Base-by-base conservation (phyloP, 2,888 invertebrate species). In the Dryocosmus kuriphilus region DNA sequence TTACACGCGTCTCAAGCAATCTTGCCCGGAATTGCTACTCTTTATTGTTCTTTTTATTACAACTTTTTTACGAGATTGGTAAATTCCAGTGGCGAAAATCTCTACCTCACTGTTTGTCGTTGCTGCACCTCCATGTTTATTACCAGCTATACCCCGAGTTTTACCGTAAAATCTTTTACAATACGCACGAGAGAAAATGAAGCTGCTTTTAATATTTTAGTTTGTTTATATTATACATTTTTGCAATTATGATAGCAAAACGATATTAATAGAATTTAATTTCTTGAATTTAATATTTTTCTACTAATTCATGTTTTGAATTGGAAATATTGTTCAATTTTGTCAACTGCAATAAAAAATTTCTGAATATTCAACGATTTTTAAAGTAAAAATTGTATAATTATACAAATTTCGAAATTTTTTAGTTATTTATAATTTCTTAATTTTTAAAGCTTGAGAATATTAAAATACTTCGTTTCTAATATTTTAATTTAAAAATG, bases 1-100 rank as follows among this genome's bases (percentile, higher is more conserved):
- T 83, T 81, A 79, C 79, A 78, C 78, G 77, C 80, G 80, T 82
- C 83, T 63, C 80, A 80, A 83, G 81, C 80, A 82, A 80, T 82
- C 77, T 77, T 75, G 71, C 71, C 74, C 57, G 79, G 76, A 81
- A 83, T 81, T 80, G 81, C 80, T 78, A 78, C 79, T 76, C 79
- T 84, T 82, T 81, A 84, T 79, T 81, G 78, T 80, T 82, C 77
- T 79, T 77, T 83, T 83, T 82, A 85, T 80, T 79, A 62, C 79
- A 77, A 79, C 78, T 77, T 81, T 81, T 85, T 85, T 84, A 83
- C 79, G 80, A 71, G 77, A 81, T 83, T 77, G 82, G 80, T 75
- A 76, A 83, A 85, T 83, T 84, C 82, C 80, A 77, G 73, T 57
- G 81, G 76, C 75, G 73, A 71, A 46, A 63, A 63, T 77, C 75